Evolutionary conservation across 2,797 vertebrate genomes (phyloP).

Genomic region (Apogon talboti): DNA sequence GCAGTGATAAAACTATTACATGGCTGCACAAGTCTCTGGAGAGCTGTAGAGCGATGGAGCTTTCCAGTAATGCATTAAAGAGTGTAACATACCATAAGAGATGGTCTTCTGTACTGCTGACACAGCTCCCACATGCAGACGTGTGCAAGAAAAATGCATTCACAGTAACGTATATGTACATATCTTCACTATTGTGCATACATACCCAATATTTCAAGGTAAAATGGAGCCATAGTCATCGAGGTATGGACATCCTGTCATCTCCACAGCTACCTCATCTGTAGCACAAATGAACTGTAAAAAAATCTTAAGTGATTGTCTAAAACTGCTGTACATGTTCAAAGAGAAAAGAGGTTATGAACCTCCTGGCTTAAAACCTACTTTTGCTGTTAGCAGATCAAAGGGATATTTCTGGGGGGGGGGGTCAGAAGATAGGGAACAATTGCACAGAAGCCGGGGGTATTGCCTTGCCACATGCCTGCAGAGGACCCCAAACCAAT

Average conservation of each 20-base stretch:
- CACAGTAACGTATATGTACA: not conserved
- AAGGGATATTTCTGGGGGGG: slow-evolving; percentile 45
- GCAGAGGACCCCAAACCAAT: slow-evolving; percentile 67
- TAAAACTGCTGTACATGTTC: slow-evolving; percentile 27
- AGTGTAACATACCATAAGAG: slow-evolving; percentile 21
- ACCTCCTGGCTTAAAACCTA: slow-evolving; percentile 34
- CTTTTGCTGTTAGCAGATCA: slow-evolving; percentile 53
- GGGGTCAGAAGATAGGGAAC: slow-evolving; percentile 34
- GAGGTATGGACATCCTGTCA: not conserved
- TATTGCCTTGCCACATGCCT: slow-evolving; percentile 51
- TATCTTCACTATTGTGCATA: not conserved
- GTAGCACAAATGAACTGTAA: slow-evolving; percentile 38
- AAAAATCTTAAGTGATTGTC: slow-evolving; percentile 29
- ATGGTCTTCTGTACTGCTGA: slow-evolving; percentile 47
- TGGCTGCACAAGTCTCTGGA: slow-evolving; percentile 30
- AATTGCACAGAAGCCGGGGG: slow-evolving; percentile 46
- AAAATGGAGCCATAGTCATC: slow-evolving; percentile 1
- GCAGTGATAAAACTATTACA: slow-evolving; percentile 9
- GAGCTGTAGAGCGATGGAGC: slow-evolving; percentile 13
- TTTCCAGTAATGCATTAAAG: slow-evolving; percentile 58
- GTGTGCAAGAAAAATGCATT: not conserved
- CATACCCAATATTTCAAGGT: slow-evolving; percentile 10
- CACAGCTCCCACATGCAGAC: slow-evolving; percentile 28
- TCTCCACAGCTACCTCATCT: slow-evolving; percentile 15
- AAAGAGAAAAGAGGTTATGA: slow-evolving; percentile 31